These are phyloP conservation scores for Nemopilema nomurai DNA, from an alignment of 30 jellyfish, hydroid and myxozoan species.

Conservation along the genomic window DNA sequence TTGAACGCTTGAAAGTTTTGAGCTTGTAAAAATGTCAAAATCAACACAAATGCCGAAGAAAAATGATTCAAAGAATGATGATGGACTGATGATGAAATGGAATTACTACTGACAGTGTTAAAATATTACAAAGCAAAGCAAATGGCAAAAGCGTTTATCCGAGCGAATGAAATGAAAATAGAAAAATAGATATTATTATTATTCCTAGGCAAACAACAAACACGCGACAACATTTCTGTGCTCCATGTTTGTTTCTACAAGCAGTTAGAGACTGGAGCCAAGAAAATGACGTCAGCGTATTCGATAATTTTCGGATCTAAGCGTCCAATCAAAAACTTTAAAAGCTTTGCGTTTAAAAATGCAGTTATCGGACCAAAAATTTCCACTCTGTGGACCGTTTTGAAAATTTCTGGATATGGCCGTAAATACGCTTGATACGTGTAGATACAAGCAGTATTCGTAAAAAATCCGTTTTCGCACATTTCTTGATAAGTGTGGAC, in stretches of 20 bases:
- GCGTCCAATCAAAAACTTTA: background rate
- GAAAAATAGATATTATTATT: too few relatives aligned
- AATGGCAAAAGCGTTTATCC: background rate
- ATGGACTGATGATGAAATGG: background rate
- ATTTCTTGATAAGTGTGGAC: conserved; percentile 23
- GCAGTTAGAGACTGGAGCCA: background rate
- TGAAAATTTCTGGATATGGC: background rate
- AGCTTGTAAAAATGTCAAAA: background rate
- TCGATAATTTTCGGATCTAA: background rate
- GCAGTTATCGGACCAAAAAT: background rate
- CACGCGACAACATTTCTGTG: background rate
- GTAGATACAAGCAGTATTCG: conserved; percentile 18
- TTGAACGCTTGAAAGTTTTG: background rate
- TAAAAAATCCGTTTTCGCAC: conserved; percentile 9
- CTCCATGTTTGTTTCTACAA: background rate
- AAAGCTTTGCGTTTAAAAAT: background rate
- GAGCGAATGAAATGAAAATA: background rate
- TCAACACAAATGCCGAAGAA: too few relatives aligned
- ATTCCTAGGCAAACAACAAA: background rate
- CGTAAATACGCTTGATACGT: conserved; percentile 12
- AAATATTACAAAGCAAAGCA: background rate
- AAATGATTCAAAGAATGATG: too few relatives aligned
- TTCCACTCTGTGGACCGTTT: background rate
- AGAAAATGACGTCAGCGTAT: background rate
- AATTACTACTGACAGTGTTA: background rate